Base-by-base conservation (phyloP, 2,113 vertebrate species). In the Tragulus kanchil region DNA sequence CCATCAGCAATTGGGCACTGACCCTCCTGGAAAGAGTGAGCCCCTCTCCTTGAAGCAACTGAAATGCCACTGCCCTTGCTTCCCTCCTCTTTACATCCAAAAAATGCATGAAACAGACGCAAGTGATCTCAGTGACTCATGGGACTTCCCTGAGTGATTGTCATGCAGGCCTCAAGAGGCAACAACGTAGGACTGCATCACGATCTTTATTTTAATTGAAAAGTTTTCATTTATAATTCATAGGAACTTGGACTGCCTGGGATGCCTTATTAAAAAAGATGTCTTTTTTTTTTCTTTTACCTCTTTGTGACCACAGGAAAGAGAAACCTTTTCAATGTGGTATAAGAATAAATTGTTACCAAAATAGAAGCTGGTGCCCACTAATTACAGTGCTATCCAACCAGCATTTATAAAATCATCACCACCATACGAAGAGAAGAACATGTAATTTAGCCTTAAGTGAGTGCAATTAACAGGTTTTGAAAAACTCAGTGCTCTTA, bases 161-260 rank as follows among this genome's bases (percentile, higher is more conserved):
- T 61, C 93, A 58, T 19, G 69, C 77, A 73, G 59, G 56, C 17
- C 73, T 42, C 0, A 3, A 56, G 26, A 85, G 92, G 69, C 65
- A 58, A n/a, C 90, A 97, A 83, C 5, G 8, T 87, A 96, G 75
- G 86, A 45, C 25, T n/a, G n/a, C 62, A 96, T 95, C 71, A 52
- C 81, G 89, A 84, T 97, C 95, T 92, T 96, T 94, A 95, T 96
- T 96, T 97, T 96, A 96, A 98, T 98, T 85, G 96, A 85, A 96
- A 96, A 96, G 97, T 94, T 98, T 97, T 97, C 88, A 96, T 97
- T 98, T 95, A 87, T 96, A 97, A 98, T 95, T 98, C 92, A 98
- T 93, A 95, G 52, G 54, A 71, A 96, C 95, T 94, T 88, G 97
- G 58, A 71, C 54, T 95, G 56, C 90, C 95, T 61, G 82, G 82